Evolutionary conservation across 1,140 invertebrate species (phyloP).

Genomic region (Papilio machaon): DNA sequence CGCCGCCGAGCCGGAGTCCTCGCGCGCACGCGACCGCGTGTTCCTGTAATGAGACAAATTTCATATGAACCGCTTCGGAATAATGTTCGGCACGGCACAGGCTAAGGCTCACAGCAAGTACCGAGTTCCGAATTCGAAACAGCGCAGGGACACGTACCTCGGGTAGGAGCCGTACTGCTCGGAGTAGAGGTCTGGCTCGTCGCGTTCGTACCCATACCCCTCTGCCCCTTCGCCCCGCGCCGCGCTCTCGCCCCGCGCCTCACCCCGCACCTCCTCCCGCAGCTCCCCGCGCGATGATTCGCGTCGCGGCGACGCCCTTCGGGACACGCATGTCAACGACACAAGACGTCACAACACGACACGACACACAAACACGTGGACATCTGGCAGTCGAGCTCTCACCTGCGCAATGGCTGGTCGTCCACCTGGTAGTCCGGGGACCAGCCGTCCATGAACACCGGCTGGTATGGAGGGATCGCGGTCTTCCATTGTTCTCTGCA

Average conservation of each 20-base stretch:
- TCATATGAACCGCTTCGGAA: neutral
- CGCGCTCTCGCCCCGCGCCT: slow-evolving; percentile 41
- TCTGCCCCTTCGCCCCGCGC: slow-evolving; percentile 41
- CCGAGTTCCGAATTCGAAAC: neutral
- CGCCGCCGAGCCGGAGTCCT: slow-evolving; percentile 74
- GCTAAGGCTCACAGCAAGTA: neutral
- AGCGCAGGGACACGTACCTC: slow-evolving; percentile 53
- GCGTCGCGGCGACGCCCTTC: slow-evolving; percentile 66
- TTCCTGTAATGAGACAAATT: slow-evolving; percentile 51
- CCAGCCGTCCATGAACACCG: slow-evolving; percentile 98
- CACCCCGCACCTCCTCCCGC: slow-evolving; percentile 45
- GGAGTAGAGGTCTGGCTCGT: slow-evolving; percentile 70
- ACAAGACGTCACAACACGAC: slow-evolving; percentile 43
- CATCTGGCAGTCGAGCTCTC: slow-evolving; percentile 6
- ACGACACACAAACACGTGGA: slow-evolving; percentile 39
- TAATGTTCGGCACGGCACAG: neutral
- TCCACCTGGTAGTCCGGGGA: slow-evolving; percentile 92
- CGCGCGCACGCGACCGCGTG: slow-evolving; percentile 57
- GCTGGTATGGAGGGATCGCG: slow-evolving; percentile 92
- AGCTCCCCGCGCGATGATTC: slow-evolving; percentile 45
- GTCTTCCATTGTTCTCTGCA: slow-evolving; percentile 93
- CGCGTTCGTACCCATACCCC: slow-evolving; percentile 61
- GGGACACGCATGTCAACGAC: slow-evolving; percentile 43
- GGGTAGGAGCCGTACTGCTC: slow-evolving; percentile 72
- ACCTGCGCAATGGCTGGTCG: slow-evolving; percentile 84